A percentile compares a stretch with the other conserved stretches of the same genome.
These are phyloP conservation scores for Theretra japonica DNA, from an alignment of 2,888 invertebrate genomes.

Conservation along the genomic window DNA sequence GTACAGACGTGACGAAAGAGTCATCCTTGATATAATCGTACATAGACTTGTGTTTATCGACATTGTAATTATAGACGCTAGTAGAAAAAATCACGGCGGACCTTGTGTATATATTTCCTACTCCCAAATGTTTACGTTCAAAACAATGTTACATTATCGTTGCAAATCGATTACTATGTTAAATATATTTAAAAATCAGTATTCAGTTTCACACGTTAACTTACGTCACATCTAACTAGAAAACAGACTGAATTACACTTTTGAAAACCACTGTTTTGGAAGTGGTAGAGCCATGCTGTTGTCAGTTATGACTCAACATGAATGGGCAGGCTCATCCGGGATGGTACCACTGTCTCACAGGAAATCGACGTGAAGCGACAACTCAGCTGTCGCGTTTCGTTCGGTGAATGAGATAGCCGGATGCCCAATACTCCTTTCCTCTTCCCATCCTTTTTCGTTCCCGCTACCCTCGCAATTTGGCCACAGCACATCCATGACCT, in stretches of 20 bases:
- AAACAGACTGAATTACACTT: not conserved
- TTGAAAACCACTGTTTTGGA: no score
- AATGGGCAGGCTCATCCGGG: no score
- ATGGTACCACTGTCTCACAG: no score
- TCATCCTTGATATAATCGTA: slow-evolving; percentile 72
- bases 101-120: slow-evolving; percentile 29
- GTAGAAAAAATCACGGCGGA: slow-evolving; percentile 34
- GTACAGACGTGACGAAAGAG: slow-evolving; percentile 64
- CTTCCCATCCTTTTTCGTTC: no score
- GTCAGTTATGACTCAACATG: no score
- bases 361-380: no score
- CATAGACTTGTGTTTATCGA: slow-evolving; percentile 54
- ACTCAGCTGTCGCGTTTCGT: no score
- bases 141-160: slow-evolving; percentile 12
- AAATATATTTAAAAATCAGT: not conserved
- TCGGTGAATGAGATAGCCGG: no score
- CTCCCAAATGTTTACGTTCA: slow-evolving; percentile 12
- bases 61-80: slow-evolving; percentile 43
- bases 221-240: not conserved
- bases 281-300: no score
- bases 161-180: slow-evolving; percentile 10
- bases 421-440: no score
- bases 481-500: no score
- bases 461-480: no score
- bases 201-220: not conserved